Percentiles rank a stretch among this genome's conserved stretches.
Conservation (phyloP, 2,797 vertebrate species). For the Falco columbarius region DNA sequence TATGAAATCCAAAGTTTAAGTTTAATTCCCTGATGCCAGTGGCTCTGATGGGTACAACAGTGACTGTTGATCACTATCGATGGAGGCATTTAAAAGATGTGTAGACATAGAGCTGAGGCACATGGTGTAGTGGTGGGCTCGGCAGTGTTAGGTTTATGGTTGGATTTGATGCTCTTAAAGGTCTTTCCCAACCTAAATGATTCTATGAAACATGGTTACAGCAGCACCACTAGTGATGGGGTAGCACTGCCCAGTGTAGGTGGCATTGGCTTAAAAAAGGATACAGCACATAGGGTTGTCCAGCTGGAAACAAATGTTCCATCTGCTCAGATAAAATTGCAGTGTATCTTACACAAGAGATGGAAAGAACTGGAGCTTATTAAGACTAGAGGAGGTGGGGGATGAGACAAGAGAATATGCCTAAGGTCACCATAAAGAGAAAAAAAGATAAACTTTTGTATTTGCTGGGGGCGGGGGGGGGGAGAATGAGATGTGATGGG, state of each 20-base stretch:
- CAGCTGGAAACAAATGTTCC: not conserved
- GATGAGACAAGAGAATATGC: not conserved
- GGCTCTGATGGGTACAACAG: not conserved
- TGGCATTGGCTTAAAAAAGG: not conserved
- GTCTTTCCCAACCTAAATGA: not conserved
- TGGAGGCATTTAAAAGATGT: accelerated
- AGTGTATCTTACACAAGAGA: not conserved
- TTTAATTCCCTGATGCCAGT: not conserved
- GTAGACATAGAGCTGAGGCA: too few relatives aligned
- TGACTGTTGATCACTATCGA: not conserved
- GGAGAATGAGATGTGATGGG: not conserved
- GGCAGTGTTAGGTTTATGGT: not conserved
- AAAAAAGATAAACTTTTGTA: not conserved
- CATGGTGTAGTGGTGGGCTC: not conserved
- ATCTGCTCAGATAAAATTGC: not conserved
- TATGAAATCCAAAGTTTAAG: not conserved
- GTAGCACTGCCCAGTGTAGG: too few relatives aligned
- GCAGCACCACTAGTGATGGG: not conserved
- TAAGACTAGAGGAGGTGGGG: not conserved
- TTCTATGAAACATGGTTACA: not conserved
- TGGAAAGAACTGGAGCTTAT: not conserved
- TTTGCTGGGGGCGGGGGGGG: not conserved
- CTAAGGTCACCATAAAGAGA: not conserved
- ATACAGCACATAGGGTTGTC: not conserved
- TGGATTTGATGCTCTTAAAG: not conserved